Percentiles rank a stretch among this genome's conserved stretches.
Evolutionary conservation across 2,888 invertebrate genomes (phyloP).

Genomic region (Nemapogon koenigi): DNA sequence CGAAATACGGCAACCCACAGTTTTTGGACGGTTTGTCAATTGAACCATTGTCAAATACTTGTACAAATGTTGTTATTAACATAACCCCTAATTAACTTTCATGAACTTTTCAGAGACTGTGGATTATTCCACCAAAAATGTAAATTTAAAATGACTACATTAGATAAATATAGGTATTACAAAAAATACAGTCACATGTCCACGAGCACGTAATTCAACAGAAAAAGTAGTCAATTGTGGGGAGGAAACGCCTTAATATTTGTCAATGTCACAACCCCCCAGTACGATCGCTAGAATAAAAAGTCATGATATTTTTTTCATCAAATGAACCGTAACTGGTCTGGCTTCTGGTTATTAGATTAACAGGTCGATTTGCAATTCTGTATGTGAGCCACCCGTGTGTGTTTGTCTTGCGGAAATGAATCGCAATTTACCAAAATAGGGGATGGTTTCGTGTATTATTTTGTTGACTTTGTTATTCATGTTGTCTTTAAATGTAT

Average conservation of each 20-base stretch:
- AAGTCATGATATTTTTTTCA: slow-evolving; percentile 51
- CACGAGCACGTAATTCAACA: too few species aligned
- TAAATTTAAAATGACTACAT: too few species aligned
- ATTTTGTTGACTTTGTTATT: slow-evolving; percentile 34
- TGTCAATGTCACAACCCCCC: slow-evolving; percentile 55
- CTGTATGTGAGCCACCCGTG: slow-evolving; percentile 44
- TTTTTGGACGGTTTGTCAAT: too few species aligned
- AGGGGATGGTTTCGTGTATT: slow-evolving; percentile 46
- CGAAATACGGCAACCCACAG: too few species aligned
- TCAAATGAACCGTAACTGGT: slow-evolving; percentile 57
- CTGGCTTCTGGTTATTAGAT: slow-evolving; percentile 55
- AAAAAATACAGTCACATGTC: too few species aligned
- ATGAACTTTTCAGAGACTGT: too few species aligned
- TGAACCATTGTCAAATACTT: too few species aligned
- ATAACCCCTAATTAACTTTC: too few species aligned
- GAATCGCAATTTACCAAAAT: slow-evolving; percentile 45
- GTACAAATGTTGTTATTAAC: too few species aligned
- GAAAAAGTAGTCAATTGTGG: too few species aligned
- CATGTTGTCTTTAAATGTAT: slow-evolving; percentile 19
- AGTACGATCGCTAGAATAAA: slow-evolving; percentile 19
- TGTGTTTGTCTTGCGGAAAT: slow-evolving; percentile 64
- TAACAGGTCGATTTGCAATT: slow-evolving; percentile 64
- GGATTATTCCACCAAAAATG: too few species aligned
- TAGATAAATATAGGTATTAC: too few species aligned
- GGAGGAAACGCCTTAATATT: slow-evolving; percentile 57